A percentile compares a stretch with the other conserved stretches of the same genome.
Conservation (phyloP, 2,888 invertebrate species). For the Calephelis perditalis region DNA sequence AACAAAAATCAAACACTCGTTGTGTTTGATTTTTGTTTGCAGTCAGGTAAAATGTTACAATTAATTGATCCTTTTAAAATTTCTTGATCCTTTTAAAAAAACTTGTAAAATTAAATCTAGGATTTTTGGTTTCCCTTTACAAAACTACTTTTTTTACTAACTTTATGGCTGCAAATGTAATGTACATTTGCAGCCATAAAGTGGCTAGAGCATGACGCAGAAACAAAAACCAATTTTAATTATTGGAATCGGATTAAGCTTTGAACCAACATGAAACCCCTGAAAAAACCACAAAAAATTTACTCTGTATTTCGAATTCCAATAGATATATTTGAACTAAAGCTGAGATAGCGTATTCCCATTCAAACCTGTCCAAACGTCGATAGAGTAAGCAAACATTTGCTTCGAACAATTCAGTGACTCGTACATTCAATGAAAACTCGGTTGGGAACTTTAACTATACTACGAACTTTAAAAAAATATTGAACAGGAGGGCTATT, state of each 20-base stretch:
- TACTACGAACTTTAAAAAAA: constrained; percentile 18
- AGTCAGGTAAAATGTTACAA: no score
- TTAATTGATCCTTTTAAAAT: no score
- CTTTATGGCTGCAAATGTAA: no score
- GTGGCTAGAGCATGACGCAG: no score
- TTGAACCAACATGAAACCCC: not conserved
- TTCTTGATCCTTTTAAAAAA: no score
- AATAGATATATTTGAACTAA: constrained; percentile 28
- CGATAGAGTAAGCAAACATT: constrained; percentile 33
- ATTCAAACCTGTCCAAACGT: constrained; percentile 33
- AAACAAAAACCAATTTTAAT: not conserved
- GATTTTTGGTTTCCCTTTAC: no score
- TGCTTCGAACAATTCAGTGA: constrained; percentile 30
- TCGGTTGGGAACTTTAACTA: constrained; percentile 27
- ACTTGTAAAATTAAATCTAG: no score
- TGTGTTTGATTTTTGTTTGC: no score
- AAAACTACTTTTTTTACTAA: no score
- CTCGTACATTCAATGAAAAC: constrained; percentile 29
- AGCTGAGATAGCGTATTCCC: constrained; percentile 29
- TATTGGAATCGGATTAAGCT: constrained; percentile 1
- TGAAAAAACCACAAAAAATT: constrained; percentile 3
- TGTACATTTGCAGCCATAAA: no score
- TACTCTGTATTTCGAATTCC: constrained; percentile 13
- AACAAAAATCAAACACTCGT: no score
- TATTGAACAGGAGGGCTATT: not conserved